Percentiles rank a stretch among this genome's conserved stretches.
phyloP scores from a whole-genome alignment of 2,113 vertebrate species.

The Upupa epops region DNA sequence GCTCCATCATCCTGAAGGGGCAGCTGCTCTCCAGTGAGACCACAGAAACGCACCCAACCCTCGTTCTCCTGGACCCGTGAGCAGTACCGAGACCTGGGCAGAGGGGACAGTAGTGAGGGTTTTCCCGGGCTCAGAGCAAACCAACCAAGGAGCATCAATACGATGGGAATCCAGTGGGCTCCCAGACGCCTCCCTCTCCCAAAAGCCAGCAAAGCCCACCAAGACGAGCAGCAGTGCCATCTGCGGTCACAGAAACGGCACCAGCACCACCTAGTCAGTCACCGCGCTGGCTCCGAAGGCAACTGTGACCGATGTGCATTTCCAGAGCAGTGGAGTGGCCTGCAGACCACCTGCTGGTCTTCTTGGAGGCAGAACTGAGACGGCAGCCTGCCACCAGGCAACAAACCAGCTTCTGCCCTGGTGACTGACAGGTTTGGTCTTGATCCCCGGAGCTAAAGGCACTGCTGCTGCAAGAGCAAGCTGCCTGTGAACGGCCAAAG shows the following conservation, averaged over 20 bases:
- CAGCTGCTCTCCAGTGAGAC: not conserved
- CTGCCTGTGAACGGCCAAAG: not conserved
- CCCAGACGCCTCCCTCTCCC: not conserved
- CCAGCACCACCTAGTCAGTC: not conserved
- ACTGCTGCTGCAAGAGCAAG: conserved; percentile 22
- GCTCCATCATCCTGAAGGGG: not conserved
- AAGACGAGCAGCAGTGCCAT: not conserved
- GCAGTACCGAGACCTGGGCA: not conserved
- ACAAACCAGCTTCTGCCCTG: conserved; percentile 25
- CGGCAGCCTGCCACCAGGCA: conserved; percentile 12
- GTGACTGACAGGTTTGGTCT: conserved; percentile 48
- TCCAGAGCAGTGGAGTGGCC: not conserved
- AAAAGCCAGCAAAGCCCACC: not conserved
- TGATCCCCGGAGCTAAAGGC: conserved; percentile 6
- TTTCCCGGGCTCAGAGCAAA: not conserved
- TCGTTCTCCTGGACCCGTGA: not conserved
- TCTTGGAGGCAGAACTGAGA: not conserved
- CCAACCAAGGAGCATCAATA: not conserved
- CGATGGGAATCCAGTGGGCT: fast-evolving
- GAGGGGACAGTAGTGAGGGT: not conserved
- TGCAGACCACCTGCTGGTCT: not conserved
- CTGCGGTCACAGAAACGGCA: not conserved
- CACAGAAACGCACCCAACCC: not conserved
- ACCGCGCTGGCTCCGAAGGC: not conserved
- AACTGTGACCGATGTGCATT: conserved; percentile 5